Percentiles rank a stretch among this genome's conserved stretches.
phyloP scores from a whole-genome alignment of 2,113 vertebrate genomes.

The Redunca redunca region DNA sequence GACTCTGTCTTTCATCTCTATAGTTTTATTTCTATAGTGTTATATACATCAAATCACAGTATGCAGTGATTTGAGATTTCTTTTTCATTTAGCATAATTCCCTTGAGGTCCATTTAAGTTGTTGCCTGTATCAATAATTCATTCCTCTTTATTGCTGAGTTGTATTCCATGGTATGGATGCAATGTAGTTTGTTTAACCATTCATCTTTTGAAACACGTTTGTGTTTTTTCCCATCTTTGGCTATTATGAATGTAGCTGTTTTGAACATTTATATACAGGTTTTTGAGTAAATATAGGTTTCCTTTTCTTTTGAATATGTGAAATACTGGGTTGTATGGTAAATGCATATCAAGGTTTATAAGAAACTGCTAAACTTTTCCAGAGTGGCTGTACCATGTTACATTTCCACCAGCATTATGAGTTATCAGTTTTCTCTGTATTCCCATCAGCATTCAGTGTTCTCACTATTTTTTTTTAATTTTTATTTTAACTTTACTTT shows the following conservation, averaged over 20 bases:
- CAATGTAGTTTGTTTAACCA: background rate
- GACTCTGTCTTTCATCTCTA: background rate
- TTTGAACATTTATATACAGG: background rate
- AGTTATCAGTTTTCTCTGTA: background rate
- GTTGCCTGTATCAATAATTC: background rate
- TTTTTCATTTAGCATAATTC: background rate
- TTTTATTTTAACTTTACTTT: no score
- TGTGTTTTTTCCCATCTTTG: background rate
- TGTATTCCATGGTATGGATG: background rate
- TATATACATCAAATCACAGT: background rate
- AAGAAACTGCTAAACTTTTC: background rate
- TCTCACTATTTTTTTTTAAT: background rate
- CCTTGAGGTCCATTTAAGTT: background rate
- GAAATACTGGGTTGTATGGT: background rate
- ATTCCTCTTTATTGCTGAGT: background rate
- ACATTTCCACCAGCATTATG: background rate
- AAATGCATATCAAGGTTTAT: background rate
- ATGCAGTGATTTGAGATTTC: background rate
- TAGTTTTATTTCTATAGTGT: conserved; percentile 8
- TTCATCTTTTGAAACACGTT: background rate
- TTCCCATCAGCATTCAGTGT: background rate
- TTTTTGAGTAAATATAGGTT: background rate
- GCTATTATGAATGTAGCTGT: background rate
- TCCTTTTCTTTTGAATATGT: background rate
- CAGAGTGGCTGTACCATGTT: background rate